A percentile compares a stretch with the other conserved stretches of the same genome.
Evolutionary conservation across 1,140 invertebrate species (phyloP).

Genomic region (Plodia interpunctella): DNA sequence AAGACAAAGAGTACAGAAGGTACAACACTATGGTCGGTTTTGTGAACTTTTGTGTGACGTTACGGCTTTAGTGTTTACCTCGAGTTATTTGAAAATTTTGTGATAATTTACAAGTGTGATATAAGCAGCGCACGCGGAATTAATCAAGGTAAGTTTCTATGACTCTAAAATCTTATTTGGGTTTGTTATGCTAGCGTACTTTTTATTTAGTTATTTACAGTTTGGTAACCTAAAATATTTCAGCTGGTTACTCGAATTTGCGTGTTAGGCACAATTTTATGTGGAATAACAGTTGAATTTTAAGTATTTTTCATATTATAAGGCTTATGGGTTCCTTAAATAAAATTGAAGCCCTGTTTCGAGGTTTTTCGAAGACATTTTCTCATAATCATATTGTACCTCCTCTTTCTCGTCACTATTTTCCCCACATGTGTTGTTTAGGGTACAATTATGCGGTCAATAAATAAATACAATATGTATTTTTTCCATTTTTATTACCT

Average conservation of each 20-base stretch:
- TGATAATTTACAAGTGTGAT: conserved; percentile 69
- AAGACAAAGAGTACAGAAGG: not conserved
- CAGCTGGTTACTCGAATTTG: conserved; percentile 1
- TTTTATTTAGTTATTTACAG: conserved; percentile 11
- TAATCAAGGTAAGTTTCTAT: conserved; percentile 39
- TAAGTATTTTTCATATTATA: not conserved
- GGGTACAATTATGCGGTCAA: no score
- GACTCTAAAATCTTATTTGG: not conserved
- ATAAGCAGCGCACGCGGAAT: conserved; percentile 29
- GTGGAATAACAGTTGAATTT: not conserved
- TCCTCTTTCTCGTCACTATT: no score
- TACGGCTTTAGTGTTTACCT: conserved; percentile 60
- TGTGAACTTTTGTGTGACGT: conserved; percentile 41
- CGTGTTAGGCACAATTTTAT: not conserved
- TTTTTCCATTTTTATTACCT: no score
- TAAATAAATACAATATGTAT: no score
- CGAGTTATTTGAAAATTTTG: conserved; percentile 56
- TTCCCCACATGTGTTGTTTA: no score
- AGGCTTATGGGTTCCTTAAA: not conserved
- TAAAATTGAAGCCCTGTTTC: no score
- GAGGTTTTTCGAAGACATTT: no score
- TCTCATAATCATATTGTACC: no score
- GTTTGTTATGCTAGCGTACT: not conserved
- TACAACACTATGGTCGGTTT: conserved; percentile 13
- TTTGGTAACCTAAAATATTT: conserved; percentile 40